Base-by-base conservation (phyloP, 92 coral and sea anemone genomes). In the Epizoanthus scotinus region DNA sequence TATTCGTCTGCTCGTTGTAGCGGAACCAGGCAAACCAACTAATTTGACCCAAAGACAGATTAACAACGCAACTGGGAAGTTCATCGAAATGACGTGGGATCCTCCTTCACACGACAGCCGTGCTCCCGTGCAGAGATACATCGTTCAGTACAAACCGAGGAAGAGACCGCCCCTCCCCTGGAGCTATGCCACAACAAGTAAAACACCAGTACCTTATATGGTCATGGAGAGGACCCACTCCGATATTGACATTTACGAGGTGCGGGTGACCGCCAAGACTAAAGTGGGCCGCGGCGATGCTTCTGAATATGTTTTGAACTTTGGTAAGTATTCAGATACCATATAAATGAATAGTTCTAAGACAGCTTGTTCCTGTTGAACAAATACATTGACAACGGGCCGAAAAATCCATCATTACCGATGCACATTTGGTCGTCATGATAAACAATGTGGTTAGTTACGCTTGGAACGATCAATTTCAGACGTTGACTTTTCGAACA, bases 301-400 rank as follows among this genome's bases (percentile, higher is more conserved):
- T 29, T 24, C 59, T 21, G 81, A 75, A n/a, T 75, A 75, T 67
- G 81, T 60, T 59, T 36, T 75, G 38, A 75, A 75, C 36, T 75
- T 75, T 57, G 81, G 81, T 75, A 59, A 75, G 68, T 6, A 64
- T 47, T 47, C 14, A 9, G 12, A 9, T 8, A 13, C 52, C 15
- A 47, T 47, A 47, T 15, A 47, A 47, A 24, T 61, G 66, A 28
- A 17, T 24, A 24, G 15, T 25, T 12, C 34, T 25, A 7, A 61
- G 27, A 62, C 67, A 18, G 25, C 25, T 12, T 12, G 38, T 31
- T 62, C 31, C 31, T 31, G 27, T 18, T 8, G 22, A 14, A 61
- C 14, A 61, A 24, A 24, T n/a, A n/a, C n/a, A n/a, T 14, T 47
- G 14, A 47, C 52, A 47, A 47, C 13, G 52, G 10, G 14, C 52